phyloP scores from a whole-genome alignment of 2,113 vertebrate genomes.

The Sebastes schlegelii region DNA sequence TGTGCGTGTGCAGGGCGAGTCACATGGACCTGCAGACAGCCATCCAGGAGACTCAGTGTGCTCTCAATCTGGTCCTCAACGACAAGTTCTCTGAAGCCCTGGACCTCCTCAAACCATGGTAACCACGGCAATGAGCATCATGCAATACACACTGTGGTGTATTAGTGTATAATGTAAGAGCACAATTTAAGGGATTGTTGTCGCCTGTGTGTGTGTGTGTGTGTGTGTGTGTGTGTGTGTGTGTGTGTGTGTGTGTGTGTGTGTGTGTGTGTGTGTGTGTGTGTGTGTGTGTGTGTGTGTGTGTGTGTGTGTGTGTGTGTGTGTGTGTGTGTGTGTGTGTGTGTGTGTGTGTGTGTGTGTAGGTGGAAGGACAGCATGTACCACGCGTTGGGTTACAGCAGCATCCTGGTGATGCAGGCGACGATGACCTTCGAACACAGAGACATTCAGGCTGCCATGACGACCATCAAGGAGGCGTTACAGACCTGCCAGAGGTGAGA shows the following conservation, averaged over 20 bases:
- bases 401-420: slow-evolving; percentile 96
- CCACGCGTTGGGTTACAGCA: slow-evolving; percentile 97
- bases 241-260: too few relatives aligned
- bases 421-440: slow-evolving; percentile 97
- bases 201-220: background rate
- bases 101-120: slow-evolving; percentile 94
- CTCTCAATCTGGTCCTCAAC: slow-evolving; percentile 92
- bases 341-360: background rate
- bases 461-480: slow-evolving; percentile 93
- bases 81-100: slow-evolving; percentile 94
- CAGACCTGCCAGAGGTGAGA: slow-evolving; percentile 95
- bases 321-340: too few relatives aligned
- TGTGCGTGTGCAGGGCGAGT: slow-evolving; percentile 70
- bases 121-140: slow-evolving; percentile 37
- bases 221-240: background rate
- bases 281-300: too few relatives aligned
- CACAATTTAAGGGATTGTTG: background rate
- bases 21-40: slow-evolving; percentile 90
- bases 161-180: background rate
- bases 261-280: too few relatives aligned
- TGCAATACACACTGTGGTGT: slow-evolving; percentile 4
- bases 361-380: slow-evolving; percentile 90
- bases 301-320: too few relatives aligned
- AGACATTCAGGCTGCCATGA: slow-evolving; percentile 94
- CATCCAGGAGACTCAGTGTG: slow-evolving; percentile 90